Evolutionary conservation across 2,888 invertebrate genomes (phyloP), one percentile per base, ranked within the genome.

Genomic region (Tanytarsus gracilentus): DNA sequence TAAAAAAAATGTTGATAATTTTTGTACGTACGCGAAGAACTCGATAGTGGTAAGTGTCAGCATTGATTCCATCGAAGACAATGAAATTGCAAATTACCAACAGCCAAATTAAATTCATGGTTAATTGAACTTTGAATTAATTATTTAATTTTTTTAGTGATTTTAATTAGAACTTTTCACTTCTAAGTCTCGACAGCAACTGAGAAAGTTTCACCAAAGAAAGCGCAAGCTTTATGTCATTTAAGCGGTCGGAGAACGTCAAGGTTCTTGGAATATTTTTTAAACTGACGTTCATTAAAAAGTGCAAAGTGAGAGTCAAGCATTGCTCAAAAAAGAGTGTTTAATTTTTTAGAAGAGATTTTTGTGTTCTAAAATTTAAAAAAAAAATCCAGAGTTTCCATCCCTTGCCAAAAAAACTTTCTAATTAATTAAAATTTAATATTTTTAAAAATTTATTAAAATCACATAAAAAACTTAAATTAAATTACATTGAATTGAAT

Each of bases 21-120:
- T 48, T 48, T 21, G 21, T 5, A 53, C 53, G 5, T 36, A 53
- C 53, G 11, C 53, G 53, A 36, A 53, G 23, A 7, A 53, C 39
- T 39, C 21, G 18, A 29, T 53, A 53, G 25, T 53, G 53, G 26
- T 36, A 39, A 23, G 53, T 33, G 14, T 53, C 36, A n/a, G 36
- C 53, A 53, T 53, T 39, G 7, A 53, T 53, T 7, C n/a, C 40
- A 40, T 29, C 7, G 9, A 9, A 29, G 9, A 29, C 40, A n/a
- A 5, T 40, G 40, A 11, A 40, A 40, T n/a, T n/a, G n/a, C n/a
- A n/a, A n/a, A n/a, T n/a, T n/a, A n/a, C n/a, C n/a, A n/a, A 44
- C 44, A 4, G 16, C 36, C 36, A 36, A 36, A 36, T 36, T 36
- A n/a, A n/a, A n/a, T 36, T 21, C 21, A 44, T 44, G 3, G 18